Percentiles rank a stretch among this genome's conserved stretches.
Evolutionary conservation across 2,888 invertebrate species (phyloP).

Genomic region (Osedax fenrisi): DNA sequence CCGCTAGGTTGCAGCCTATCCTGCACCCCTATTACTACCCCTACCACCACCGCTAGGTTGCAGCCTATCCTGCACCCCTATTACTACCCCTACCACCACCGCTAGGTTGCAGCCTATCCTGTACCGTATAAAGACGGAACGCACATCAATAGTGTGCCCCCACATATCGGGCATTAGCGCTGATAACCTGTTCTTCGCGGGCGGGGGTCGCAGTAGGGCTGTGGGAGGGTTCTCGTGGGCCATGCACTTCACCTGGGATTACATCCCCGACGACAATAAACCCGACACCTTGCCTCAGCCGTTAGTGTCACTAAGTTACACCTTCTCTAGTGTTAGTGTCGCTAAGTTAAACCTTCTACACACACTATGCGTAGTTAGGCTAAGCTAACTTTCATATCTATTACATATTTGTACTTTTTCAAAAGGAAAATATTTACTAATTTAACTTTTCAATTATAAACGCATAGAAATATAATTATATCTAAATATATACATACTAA

Average conservation of each 20-base stretch:
- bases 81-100: background rate
- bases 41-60: background rate
- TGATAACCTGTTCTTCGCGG: conserved; percentile 56
- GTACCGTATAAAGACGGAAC: conserved; percentile 68
- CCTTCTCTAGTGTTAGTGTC: too few relatives aligned
- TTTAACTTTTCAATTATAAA: too few relatives aligned
- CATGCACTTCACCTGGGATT: conserved; percentile 78
- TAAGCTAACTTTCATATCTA: too few relatives aligned
- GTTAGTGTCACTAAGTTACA: too few relatives aligned
- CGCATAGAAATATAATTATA: too few relatives aligned
- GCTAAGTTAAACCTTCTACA: too few relatives aligned
- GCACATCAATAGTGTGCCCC: conserved; percentile 73
- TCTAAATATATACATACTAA: too few relatives aligned
- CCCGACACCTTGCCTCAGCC: background rate
- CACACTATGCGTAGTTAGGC: too few relatives aligned
- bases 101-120: conserved; percentile 71
- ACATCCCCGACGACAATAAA: conserved; percentile 37
- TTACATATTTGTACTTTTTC: too few relatives aligned
- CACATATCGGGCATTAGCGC: conserved; percentile 88
- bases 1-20: too few relatives aligned
- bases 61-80: background rate
- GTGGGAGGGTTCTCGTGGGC: conserved; percentile 53
- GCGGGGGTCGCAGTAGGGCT: conserved; percentile 38
- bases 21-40: background rate
- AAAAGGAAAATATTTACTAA: too few relatives aligned